These are phyloP conservation scores for Aspidapion aeneum DNA, from an alignment of 2,888 invertebrate species.

Conservation along the genomic window DNA sequence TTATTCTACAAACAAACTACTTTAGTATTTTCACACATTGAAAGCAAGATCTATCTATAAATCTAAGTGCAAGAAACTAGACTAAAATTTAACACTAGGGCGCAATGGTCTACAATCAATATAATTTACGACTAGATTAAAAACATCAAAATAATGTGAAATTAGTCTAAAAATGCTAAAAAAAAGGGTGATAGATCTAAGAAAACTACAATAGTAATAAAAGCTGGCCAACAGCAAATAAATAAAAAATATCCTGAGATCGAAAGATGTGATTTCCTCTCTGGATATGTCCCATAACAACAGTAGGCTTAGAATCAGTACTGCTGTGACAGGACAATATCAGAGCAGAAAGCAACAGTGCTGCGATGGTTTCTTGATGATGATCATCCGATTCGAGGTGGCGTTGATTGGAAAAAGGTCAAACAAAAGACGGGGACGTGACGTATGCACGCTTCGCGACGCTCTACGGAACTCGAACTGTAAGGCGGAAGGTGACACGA, in stretches of 20 bases:
- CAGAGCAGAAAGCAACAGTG: constrained; percentile 61
- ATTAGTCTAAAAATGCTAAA: not conserved
- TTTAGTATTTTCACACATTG: no score
- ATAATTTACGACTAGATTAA: constrained; percentile 10
- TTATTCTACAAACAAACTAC: constrained; percentile 28
- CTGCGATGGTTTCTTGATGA: constrained; percentile 11
- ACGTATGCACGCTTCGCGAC: constrained; percentile 45
- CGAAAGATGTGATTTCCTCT: constrained; percentile 43
- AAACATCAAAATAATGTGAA: constrained; percentile 10
- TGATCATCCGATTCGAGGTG: constrained; percentile 16
- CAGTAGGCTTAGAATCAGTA: constrained; percentile 78
- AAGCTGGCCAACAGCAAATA: not conserved
- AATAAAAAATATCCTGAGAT: not conserved
- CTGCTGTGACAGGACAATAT: constrained; percentile 99
- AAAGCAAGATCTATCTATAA: constrained; percentile 29
- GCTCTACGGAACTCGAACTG: constrained; percentile 52
- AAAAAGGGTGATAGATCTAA: not conserved
- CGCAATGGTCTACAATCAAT: not conserved
- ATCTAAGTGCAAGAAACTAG: not conserved
- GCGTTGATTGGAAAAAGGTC: constrained; percentile 24
- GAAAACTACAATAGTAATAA: not conserved
- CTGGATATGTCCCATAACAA: constrained; percentile 89
- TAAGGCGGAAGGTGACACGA: constrained; percentile 47
- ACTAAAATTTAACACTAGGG: not conserved
- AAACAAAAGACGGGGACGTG: constrained; percentile 21